Percentiles rank a stretch among this genome's conserved stretches.
Conservation (phyloP, 2,113 vertebrate genomes). For the Gnathonemus echidnorhynchus region DNA sequence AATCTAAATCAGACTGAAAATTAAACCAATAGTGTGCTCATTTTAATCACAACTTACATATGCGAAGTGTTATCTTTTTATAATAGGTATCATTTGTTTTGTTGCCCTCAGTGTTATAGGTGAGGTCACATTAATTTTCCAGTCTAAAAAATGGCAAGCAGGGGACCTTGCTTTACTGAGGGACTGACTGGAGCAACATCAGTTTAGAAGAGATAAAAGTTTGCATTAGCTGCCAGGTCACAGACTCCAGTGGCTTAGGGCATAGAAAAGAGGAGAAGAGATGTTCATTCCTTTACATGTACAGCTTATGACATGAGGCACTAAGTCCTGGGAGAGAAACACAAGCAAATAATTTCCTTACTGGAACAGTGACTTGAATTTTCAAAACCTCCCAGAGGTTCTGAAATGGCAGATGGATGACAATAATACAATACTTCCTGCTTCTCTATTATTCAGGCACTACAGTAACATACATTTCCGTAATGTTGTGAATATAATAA, state of each 20-base stretch:
- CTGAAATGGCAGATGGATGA: not conserved
- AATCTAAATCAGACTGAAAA: not conserved
- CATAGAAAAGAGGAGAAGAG: not conserved
- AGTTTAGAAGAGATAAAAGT: conserved; percentile 24
- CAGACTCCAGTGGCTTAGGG: conserved; percentile 10
- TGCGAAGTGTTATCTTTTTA: conserved; percentile 10
- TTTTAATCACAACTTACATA: not conserved
- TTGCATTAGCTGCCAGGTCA: conserved; percentile 12
- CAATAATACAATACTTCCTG: not conserved
- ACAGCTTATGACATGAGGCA: not conserved
- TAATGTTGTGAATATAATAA: not conserved
- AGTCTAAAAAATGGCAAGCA: not conserved
- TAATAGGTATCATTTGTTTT: not conserved
- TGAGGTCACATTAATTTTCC: conserved; percentile 22
- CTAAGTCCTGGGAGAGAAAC: not conserved
- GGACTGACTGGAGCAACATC: not conserved
- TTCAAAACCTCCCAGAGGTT: not conserved
- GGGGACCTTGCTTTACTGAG: conserved; percentile 14
- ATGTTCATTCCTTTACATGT: not conserved
- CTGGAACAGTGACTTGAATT: not conserved
- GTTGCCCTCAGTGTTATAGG: conserved; percentile 19
- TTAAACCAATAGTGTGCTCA: not conserved
- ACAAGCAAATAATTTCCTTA: conserved; percentile 9
- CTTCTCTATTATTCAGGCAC: not conserved
- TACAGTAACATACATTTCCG: not conserved